A percentile compares a stretch with the other conserved stretches of the same genome.
Conservation (phyloP, 2,888 invertebrate species). For the Teleiodes luculella region DNA sequence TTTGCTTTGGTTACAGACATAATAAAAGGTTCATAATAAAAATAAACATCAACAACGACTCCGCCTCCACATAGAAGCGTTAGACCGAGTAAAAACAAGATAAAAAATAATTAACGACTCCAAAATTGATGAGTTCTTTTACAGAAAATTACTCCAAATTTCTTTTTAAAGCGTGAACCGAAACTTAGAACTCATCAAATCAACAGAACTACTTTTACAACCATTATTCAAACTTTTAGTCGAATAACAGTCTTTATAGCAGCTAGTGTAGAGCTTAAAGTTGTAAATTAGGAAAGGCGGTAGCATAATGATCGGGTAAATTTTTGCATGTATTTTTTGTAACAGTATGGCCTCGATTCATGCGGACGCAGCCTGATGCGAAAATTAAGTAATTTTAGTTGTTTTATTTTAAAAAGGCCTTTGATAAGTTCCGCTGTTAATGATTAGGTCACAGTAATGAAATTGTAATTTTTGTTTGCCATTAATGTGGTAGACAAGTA, state of each 20-base stretch:
- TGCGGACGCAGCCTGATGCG: neutral
- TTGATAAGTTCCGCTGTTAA: too few species aligned
- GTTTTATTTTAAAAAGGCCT: too few species aligned
- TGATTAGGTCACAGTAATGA: too few species aligned
- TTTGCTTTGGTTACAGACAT: too few species aligned
- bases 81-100: slow-evolving; percentile 23
- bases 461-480: too few species aligned
- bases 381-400: slow-evolving; percentile 14
- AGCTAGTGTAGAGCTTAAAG: slow-evolving; percentile 29
- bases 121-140: slow-evolving; percentile 56
- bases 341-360: slow-evolving; percentile 13
- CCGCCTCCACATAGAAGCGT: slow-evolving; percentile 42
- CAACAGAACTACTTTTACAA: neutral
- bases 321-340: slow-evolving; percentile 23
- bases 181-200: slow-evolving; percentile 29
- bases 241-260: neutral
- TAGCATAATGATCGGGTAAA: slow-evolving; percentile 27
- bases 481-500: too few species aligned
- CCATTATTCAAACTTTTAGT: neutral
- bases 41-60: slow-evolving; percentile 38
- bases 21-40: slow-evolving; percentile 19
- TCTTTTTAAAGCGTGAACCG: slow-evolving; percentile 40
- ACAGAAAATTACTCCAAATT: slow-evolving; percentile 55
- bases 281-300: slow-evolving; percentile 20
- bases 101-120: slow-evolving; percentile 47